phyloP scores from a whole-genome alignment of 2,888 invertebrate genomes.

The Drosophila fulvimacula region DNA sequence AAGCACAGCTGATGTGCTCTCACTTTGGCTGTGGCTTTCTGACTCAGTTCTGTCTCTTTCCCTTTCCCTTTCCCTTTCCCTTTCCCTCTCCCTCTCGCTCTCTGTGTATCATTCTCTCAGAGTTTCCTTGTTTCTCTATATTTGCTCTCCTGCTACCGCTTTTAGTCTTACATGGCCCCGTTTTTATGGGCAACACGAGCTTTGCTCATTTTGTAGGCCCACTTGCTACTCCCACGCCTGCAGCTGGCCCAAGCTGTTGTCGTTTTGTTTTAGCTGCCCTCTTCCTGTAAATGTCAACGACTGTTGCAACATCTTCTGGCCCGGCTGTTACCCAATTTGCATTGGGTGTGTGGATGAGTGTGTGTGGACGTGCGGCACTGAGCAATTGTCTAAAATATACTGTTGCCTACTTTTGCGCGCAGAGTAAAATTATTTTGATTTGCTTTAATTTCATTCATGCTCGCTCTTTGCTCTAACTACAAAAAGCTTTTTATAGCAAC shows the following conservation, averaged over 20 bases:
- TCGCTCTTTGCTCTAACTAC: slow-evolving; percentile 19
- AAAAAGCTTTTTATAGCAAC: slow-evolving; percentile 23
- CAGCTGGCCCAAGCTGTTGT: slow-evolving; percentile 30
- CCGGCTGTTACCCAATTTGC: slow-evolving; percentile 37
- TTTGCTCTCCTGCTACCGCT: slow-evolving; percentile 18
- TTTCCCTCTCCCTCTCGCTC: neutral
- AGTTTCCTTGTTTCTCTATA: slow-evolving; percentile 3
- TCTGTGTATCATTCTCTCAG: slow-evolving; percentile 1
- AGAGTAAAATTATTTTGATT: slow-evolving; percentile 19
- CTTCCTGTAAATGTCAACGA: slow-evolving; percentile 52
- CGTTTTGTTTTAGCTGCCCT: slow-evolving; percentile 29
- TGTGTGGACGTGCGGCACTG: slow-evolving; percentile 5
- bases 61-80: neutral
- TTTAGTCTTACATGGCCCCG: slow-evolving; percentile 38
- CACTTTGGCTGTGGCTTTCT: slow-evolving; percentile 29
- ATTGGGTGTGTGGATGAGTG: slow-evolving; percentile 20
- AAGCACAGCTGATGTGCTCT: slow-evolving; percentile 17
- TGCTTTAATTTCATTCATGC: slow-evolving; percentile 22
- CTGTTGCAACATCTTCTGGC: slow-evolving; percentile 44
- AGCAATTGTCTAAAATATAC: slow-evolving; percentile 18
- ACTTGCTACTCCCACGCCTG: slow-evolving; percentile 25
- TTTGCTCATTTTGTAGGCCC: slow-evolving; percentile 51
- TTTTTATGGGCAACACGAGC: slow-evolving; percentile 79
- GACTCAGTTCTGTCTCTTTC: slow-evolving; percentile 6
- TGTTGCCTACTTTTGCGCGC: slow-evolving; percentile 53